phyloP scores from a whole-genome alignment of 1,140 invertebrate genomes.

The Phenacoccus solenopsis region DNA sequence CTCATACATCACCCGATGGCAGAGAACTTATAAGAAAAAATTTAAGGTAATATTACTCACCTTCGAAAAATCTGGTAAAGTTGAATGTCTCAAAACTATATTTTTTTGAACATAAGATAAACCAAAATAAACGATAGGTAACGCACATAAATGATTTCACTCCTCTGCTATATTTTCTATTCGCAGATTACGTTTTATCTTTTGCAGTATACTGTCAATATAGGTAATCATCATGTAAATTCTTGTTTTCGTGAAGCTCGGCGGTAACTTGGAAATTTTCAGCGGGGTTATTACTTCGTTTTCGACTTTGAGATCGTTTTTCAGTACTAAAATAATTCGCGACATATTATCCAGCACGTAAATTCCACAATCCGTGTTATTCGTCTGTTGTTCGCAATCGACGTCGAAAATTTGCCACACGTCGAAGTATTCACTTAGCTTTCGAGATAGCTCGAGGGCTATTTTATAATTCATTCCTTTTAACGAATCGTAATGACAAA shows the following conservation, averaged over 20 bases:
- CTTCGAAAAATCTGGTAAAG: background rate
- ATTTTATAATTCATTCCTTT: conserved; percentile 7
- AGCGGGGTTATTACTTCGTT: background rate
- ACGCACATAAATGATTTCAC: background rate
- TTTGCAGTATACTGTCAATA: background rate
- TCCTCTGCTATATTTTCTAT: background rate
- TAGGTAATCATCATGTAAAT: conserved; percentile 11
- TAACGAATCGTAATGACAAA: background rate
- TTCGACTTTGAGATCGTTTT: background rate
- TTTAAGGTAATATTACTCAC: conserved; percentile 38
- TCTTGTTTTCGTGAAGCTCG: conserved; percentile 1
- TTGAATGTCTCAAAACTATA: background rate
- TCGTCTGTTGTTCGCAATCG: conserved; percentile 4
- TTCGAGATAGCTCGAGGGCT: background rate
- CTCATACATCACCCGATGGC: conserved; percentile 84
- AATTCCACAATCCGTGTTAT: conserved; percentile 4
- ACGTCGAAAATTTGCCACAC: background rate
- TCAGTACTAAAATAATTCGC: background rate
- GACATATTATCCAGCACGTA: conserved; percentile 3
- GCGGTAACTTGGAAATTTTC: background rate
- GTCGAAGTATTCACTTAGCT: background rate
- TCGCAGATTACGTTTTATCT: background rate
- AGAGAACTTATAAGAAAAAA: conserved; percentile 82
- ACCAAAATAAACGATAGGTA: background rate
- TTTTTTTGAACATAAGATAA: background rate